A percentile compares a stretch with the other conserved stretches of the same genome.
Conservation (phyloP, 2,888 invertebrate species). For the Chrysolina americana region DNA sequence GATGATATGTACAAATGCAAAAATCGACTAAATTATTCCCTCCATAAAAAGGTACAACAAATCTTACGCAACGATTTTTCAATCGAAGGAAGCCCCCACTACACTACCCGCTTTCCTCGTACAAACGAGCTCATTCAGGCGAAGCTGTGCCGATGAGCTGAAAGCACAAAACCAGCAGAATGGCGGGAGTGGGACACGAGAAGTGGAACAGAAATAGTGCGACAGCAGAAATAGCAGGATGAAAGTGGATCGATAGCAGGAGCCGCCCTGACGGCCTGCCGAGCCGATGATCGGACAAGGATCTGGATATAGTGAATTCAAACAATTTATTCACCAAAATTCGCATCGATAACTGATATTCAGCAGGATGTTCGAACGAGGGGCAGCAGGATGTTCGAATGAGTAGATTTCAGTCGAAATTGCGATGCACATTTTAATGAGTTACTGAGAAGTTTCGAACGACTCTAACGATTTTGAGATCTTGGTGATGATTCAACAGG, state of each 20-base stretch:
- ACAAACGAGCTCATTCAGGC: slow-evolving; percentile 42
- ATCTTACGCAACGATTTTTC: too few species aligned
- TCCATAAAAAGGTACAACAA: too few species aligned
- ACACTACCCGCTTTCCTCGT: background rate
- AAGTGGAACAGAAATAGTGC: slow-evolving; percentile 43
- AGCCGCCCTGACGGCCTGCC: slow-evolving; percentile 60
- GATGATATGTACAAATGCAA: too few species aligned
- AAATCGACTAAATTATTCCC: too few species aligned
- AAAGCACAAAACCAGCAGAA: slow-evolving; percentile 42
- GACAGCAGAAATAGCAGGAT: slow-evolving; percentile 50
- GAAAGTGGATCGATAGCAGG: slow-evolving; percentile 59
- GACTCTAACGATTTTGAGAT: background rate
- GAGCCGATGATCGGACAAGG: slow-evolving; percentile 43
- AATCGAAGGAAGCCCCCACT: background rate
- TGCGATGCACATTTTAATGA: background rate
- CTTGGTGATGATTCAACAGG: too few species aligned
- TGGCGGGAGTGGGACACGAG: slow-evolving; percentile 33
- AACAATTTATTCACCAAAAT: slow-evolving; percentile 19
- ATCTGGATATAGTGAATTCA: slow-evolving; percentile 15
- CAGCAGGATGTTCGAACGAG: slow-evolving; percentile 7
- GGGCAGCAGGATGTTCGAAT: background rate
- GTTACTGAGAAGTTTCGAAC: background rate
- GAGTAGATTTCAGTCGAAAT: background rate
- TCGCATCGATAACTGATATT: slow-evolving; percentile 19
- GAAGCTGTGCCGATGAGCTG: slow-evolving; percentile 46